phyloP scores from a whole-genome alignment of 2,888 invertebrate species.

The Acheta domesticus region DNA sequence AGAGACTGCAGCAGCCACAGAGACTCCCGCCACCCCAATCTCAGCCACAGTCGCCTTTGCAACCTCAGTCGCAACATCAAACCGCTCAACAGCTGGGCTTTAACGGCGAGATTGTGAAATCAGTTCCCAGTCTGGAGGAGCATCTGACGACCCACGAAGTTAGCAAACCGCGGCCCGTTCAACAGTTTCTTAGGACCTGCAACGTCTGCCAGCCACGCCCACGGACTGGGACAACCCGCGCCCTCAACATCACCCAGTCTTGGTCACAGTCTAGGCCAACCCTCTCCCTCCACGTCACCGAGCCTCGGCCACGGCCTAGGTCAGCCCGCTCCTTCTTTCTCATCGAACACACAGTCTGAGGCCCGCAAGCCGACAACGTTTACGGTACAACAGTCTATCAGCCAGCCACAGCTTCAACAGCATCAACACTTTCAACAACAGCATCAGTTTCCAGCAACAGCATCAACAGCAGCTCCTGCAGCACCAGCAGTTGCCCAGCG shows the following conservation, averaged over 20 bases:
- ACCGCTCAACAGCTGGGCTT: conserved; percentile 25
- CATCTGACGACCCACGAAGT: conserved; percentile 39
- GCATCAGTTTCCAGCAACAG: conserved; percentile 35
- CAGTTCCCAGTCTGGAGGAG: conserved; percentile 73
- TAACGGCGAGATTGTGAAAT: conserved; percentile 66
- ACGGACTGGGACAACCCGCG: neutral
- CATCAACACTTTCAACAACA: conserved; percentile 27
- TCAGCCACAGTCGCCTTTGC: conserved; percentile 38
- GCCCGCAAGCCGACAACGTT: neutral
- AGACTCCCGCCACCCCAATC: neutral
- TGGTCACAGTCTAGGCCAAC: no score
- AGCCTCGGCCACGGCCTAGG: neutral
- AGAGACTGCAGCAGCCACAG: conserved; percentile 34
- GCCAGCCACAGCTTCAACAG: conserved; percentile 31
- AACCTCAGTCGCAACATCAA: conserved; percentile 35
- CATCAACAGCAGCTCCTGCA: conserved; percentile 42
- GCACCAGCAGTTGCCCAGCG: conserved; percentile 37
- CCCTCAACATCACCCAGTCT: neutral
- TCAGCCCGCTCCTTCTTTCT: neutral
- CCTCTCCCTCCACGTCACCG: neutral
- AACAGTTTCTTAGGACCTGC: neutral
- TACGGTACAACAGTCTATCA: conserved; percentile 27
- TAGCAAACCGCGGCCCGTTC: conserved; percentile 36
- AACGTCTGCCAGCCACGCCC: neutral
- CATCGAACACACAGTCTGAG: conserved; percentile 19